Conservation (phyloP, 2,888 invertebrate genomes). For the Apodemia zela region DNA sequence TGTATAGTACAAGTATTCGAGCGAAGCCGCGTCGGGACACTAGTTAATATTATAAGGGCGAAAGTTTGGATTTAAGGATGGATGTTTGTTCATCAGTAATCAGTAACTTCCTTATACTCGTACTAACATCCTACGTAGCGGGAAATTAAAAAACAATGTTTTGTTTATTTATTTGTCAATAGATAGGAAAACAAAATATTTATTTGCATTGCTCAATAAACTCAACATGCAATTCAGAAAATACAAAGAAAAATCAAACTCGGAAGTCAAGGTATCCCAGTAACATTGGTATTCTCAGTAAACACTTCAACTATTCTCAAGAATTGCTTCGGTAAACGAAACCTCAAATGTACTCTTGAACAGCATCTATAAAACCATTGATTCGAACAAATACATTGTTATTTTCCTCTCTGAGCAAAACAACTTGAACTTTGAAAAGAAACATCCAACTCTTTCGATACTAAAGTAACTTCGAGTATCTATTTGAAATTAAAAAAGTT, state of each 20-base stretch:
- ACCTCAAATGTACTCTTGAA: slow-evolving; percentile 10
- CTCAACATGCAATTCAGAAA: neutral
- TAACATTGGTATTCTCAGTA: slow-evolving; percentile 7
- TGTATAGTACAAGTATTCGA: too few relatives aligned
- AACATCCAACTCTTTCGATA: slow-evolving; percentile 11
- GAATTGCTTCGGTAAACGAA: slow-evolving; percentile 10
- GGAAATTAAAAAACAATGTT: too few relatives aligned
- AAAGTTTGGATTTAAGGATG: too few relatives aligned
- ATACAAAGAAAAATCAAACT: neutral
- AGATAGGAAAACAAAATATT: neutral
- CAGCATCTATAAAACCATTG: slow-evolving; percentile 13
- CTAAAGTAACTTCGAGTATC: neutral
- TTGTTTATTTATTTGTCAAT: too few relatives aligned
- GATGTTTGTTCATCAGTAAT: too few relatives aligned
- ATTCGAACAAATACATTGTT: slow-evolving; percentile 14
- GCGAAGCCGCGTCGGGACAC: too few relatives aligned
- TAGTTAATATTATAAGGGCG: too few relatives aligned
- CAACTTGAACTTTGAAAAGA: slow-evolving; percentile 11
- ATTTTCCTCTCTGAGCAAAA: slow-evolving; percentile 6
- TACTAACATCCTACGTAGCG: too few relatives aligned
- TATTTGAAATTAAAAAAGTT: slow-evolving; percentile 7
- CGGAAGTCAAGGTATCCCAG: slow-evolving; percentile 2
- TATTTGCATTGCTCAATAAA: neutral
- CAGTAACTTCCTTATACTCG: too few relatives aligned
- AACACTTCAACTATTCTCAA: slow-evolving; percentile 6